A percentile compares a stretch with the other conserved stretches of the same genome.
Conservation (phyloP, 2,113 vertebrate species). For the Promerops cafer region DNA sequence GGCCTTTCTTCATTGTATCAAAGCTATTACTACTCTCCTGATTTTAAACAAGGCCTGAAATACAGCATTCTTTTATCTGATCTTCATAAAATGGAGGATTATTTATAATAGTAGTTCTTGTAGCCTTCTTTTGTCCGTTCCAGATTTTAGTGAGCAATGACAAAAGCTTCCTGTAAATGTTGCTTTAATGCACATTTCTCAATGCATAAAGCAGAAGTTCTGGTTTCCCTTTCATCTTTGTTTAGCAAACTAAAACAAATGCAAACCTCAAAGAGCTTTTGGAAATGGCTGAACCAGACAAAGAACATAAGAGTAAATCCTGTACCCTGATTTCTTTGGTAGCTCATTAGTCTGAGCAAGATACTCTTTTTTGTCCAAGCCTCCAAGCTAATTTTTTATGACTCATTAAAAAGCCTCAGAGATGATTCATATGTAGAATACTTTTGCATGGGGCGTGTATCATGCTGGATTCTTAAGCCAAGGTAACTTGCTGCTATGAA, state of each 20-base stretch:
- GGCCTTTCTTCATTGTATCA: not conserved
- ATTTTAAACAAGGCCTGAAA: not conserved
- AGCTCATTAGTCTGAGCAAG: not conserved
- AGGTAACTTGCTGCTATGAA: not conserved
- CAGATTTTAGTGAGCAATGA: not conserved
- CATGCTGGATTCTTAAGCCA: not conserved
- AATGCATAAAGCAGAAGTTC: conserved; percentile 41
- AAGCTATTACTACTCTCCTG: not conserved
- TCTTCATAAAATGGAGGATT: not conserved
- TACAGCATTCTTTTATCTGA: not conserved
- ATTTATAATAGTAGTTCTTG: not conserved
- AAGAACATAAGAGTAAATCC: not conserved
- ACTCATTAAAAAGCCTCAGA: not conserved
- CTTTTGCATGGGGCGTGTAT: not conserved
- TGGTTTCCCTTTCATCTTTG: not conserved
- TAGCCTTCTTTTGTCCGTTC: not conserved
- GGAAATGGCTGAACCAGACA: not conserved
- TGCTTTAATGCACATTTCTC: conserved; percentile 23
- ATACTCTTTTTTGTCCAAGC: not conserved
- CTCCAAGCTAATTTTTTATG: not conserved
- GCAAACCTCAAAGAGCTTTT: not conserved
- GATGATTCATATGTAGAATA: not conserved
- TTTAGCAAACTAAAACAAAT: not conserved
- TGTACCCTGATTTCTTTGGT: not conserved
- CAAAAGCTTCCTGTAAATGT: conserved; percentile 41